Percentiles rank a stretch among this genome's conserved stretches.
These are phyloP conservation scores for Stichodactyla mertensii DNA, from an alignment of 64 coral and sea anemone genomes.

Conservation along the genomic window DNA sequence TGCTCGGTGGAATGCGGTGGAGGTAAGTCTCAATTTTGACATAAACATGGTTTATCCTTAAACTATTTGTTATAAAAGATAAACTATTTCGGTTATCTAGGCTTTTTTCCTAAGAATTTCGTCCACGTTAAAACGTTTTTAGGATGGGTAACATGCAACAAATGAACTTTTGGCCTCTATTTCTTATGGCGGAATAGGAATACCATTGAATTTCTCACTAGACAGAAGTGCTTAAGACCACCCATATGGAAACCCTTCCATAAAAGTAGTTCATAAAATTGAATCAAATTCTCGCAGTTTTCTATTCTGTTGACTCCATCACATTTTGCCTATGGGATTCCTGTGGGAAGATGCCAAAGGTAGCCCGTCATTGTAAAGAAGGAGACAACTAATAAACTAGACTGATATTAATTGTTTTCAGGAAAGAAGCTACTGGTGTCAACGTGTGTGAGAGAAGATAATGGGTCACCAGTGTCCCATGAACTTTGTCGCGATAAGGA, in stretches of 20 bases:
- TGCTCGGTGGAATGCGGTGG: constrained; percentile 43
- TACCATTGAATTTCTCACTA: background rate
- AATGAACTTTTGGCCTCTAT: background rate
- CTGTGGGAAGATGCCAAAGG: background rate
- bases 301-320: background rate
- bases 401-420: background rate
- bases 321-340: background rate
- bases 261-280: background rate
- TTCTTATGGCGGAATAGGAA: background rate
- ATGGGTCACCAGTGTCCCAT: background rate
- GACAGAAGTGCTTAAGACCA: background rate
- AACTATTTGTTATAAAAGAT: too few species aligned
- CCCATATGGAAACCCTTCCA: background rate
- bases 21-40: constrained; percentile 5
- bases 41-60: background rate
- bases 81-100: too few species aligned
- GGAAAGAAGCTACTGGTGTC: background rate
- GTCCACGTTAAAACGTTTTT: too few species aligned
- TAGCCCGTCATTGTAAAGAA: background rate
- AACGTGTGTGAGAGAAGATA: background rate
- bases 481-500: background rate
- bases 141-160: too few species aligned
- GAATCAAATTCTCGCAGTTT: background rate
- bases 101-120: too few species aligned
- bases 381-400: background rate